phyloP scores from a whole-genome alignment of 2,888 invertebrate species.

The Acanthopleura granulata region DNA sequence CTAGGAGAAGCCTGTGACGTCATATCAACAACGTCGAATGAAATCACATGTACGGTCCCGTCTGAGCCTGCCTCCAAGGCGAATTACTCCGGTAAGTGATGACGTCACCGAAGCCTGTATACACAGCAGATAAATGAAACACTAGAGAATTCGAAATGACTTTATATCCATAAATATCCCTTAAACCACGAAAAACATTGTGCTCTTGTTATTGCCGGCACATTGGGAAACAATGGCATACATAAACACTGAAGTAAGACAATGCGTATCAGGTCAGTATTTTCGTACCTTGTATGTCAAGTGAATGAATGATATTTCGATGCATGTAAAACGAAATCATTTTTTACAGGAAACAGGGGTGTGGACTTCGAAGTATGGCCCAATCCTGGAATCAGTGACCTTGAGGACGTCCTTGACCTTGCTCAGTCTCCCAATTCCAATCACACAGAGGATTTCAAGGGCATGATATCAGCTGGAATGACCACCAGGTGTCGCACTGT shows the following conservation, averaged over 20 bases:
- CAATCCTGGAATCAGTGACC: conserved; percentile 22
- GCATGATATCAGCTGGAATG: not conserved
- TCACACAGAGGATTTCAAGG: not conserved
- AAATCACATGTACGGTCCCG: conserved; percentile 30
- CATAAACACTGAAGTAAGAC: too few species aligned
- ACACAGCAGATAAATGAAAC: too few species aligned
- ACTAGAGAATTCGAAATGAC: too few species aligned
- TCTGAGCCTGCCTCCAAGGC: conserved; percentile 21
- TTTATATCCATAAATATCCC: too few species aligned
- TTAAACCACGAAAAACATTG: too few species aligned
- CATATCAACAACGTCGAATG: conserved; percentile 4
- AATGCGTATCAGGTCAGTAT: too few species aligned
- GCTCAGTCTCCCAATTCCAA: conserved; percentile 22
- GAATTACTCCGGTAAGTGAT: conserved; percentile 22
- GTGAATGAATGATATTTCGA: too few species aligned
- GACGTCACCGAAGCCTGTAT: not conserved
- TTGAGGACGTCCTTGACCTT: conserved; percentile 27
- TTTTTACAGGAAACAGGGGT: conserved; percentile 43
- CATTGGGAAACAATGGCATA: too few species aligned
- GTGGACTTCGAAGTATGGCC: conserved; percentile 43
- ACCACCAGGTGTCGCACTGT: not conserved
- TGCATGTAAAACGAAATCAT: not conserved
- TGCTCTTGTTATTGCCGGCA: too few species aligned
- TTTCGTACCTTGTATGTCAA: too few species aligned
- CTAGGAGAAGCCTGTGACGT: conserved; percentile 26